Evolutionary conservation across 2,888 invertebrate genomes (phyloP).

Genomic region (Capitulum mitella): DNA sequence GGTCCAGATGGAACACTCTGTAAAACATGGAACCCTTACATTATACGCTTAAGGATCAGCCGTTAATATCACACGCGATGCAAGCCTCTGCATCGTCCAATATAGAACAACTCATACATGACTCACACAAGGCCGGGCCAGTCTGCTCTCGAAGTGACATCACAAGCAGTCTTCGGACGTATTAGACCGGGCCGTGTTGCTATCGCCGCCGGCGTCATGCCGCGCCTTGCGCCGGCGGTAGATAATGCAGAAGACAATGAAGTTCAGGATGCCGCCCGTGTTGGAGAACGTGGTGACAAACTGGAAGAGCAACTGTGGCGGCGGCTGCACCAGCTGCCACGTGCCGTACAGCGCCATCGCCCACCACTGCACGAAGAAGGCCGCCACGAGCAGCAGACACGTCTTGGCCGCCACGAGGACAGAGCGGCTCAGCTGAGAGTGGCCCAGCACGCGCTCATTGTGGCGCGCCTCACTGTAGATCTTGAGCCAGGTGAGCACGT

Average conservation of each 20-base stretch:
- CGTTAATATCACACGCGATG: background rate
- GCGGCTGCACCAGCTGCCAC: slow-evolving; percentile 2
- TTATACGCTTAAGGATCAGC: background rate
- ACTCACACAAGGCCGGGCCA: background rate
- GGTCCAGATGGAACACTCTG: too few relatives aligned
- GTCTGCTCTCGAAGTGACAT: too few relatives aligned
- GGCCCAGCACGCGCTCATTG: background rate
- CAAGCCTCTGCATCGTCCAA: background rate
- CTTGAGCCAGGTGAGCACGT: background rate
- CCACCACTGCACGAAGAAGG: slow-evolving; percentile 13
- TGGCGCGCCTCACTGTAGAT: background rate
- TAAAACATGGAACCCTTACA: too few relatives aligned
- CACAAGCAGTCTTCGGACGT: background rate
- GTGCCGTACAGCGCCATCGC: slow-evolving; percentile 16
- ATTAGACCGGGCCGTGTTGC: background rate
- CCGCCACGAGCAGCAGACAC: background rate
- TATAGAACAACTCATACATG: background rate
- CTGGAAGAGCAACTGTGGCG: slow-evolving; percentile 1
- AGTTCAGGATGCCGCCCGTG: background rate
- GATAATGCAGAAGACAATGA: slow-evolving; percentile 10
- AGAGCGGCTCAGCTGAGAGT: background rate
- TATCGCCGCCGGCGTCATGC: background rate
- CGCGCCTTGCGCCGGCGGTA: background rate
- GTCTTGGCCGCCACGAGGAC: background rate
- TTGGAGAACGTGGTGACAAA: slow-evolving; percentile 6